Evolutionary conservation across 2,888 invertebrate species (phyloP).

Genomic region (Taenaris catops): DNA sequence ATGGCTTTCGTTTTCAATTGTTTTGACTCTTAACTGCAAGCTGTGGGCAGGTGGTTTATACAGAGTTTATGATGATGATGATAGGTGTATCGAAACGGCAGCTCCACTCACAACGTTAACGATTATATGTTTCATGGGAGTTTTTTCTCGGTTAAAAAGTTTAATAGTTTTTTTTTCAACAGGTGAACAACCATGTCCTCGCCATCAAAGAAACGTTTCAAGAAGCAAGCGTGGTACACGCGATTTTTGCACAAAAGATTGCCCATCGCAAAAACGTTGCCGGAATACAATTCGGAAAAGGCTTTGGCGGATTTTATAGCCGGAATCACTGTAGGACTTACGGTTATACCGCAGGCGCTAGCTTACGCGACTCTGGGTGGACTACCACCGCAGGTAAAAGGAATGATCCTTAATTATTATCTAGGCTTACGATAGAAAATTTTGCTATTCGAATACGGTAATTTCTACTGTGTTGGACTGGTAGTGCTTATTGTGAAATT

Average conservation of each 20-base stretch:
- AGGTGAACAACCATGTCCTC: slow-evolving; percentile 47
- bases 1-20: no score
- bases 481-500: no score
- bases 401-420: slow-evolving; percentile 12
- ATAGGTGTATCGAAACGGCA: no score
- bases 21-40: no score
- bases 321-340: slow-evolving; percentile 94
- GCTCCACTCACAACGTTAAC: no score
- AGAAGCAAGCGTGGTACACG: slow-evolving; percentile 55
- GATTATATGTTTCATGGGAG: no score
- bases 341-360: slow-evolving; percentile 95
- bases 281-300: slow-evolving; percentile 86
- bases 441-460: not conserved
- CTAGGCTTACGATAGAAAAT: slow-evolving; percentile 6
- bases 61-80: no score
- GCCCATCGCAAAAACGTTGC: slow-evolving; percentile 87
- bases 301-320: slow-evolving; percentile 93
- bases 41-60: no score
- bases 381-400: slow-evolving; percentile 87
- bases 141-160: not conserved
- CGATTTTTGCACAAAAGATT: slow-evolving; percentile 71
- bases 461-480: no score
- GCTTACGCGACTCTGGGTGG: slow-evolving; percentile 96
- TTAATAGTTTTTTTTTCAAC: not conserved
- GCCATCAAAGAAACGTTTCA: slow-evolving; percentile 62